Conservation (phyloP, 2,888 invertebrate species). For the Gari tellinella region DNA sequence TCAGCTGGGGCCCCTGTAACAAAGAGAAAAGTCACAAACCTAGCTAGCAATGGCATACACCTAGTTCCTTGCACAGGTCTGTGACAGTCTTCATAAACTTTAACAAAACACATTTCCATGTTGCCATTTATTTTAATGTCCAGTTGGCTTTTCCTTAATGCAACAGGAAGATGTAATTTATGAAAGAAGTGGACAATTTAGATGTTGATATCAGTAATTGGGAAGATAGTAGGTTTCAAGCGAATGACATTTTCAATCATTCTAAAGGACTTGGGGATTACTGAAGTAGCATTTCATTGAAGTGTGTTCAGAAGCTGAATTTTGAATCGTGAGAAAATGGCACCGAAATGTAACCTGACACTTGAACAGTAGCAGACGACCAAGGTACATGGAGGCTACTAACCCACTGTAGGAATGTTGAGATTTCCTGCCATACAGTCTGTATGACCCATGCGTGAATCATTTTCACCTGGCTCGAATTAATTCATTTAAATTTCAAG, state of each 20-base stretch:
- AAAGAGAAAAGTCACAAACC: no score
- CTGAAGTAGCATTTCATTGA: background rate
- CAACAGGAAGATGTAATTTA: no score
- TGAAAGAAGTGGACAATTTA: no score
- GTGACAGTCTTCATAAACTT: background rate
- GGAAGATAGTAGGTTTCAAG: background rate
- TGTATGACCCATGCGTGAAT: no score
- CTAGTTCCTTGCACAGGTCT: background rate
- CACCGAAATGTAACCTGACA: conserved; percentile 53
- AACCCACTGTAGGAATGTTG: background rate
- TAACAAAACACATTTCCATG: no score
- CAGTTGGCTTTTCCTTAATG: no score
- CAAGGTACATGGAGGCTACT: conserved; percentile 23
- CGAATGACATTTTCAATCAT: background rate
- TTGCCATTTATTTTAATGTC: no score
- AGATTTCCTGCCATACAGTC: background rate
- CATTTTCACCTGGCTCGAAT: no score
- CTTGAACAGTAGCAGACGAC: conserved; percentile 50
- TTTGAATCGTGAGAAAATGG: conserved; percentile 62
- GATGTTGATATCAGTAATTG: no score
- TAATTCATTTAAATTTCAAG: no score
- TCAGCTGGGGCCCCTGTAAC: no score
- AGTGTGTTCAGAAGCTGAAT: conserved; percentile 4
- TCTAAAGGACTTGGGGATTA: background rate
- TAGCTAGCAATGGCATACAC: no score